A percentile compares a stretch with the other conserved stretches of the same genome.
These are phyloP conservation scores for Potamilus streckersoni DNA, from an alignment of 1,140 invertebrate genomes.

Conservation along the genomic window DNA sequence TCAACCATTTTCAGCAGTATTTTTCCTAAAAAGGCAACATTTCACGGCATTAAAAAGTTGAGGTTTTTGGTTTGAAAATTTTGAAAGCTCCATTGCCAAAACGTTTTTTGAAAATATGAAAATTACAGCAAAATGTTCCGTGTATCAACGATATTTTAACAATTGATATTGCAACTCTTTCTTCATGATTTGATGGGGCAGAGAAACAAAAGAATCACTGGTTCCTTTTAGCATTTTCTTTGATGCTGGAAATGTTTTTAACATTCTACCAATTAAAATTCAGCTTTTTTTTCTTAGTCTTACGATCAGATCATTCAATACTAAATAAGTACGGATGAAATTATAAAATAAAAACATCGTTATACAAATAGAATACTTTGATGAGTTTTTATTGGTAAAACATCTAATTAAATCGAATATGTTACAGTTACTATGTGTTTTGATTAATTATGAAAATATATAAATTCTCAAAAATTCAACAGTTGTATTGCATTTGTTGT, in stretches of 20 bases:
- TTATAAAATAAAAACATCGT: too few relatives aligned
- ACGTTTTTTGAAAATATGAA: conserved; percentile 25
- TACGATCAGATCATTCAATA: background rate
- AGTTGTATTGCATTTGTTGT: too few relatives aligned
- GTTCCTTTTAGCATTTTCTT: conserved; percentile 5
- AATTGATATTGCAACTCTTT: conserved; percentile 16
- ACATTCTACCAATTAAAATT: background rate
- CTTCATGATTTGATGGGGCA: background rate
- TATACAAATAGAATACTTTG: too few relatives aligned
- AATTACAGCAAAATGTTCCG: conserved; percentile 1
- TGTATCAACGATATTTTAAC: conserved; percentile 34
- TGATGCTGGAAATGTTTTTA: background rate
- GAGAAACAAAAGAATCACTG: background rate
- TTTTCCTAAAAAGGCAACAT: conserved; percentile 26
- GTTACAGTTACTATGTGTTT: too few relatives aligned
- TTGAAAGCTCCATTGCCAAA: conserved; percentile 34
- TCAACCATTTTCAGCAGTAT: conserved; percentile 10
- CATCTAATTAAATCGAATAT: too few relatives aligned
- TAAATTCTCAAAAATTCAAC: too few relatives aligned
- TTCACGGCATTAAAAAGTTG: conserved; percentile 12
- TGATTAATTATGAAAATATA: too few relatives aligned
- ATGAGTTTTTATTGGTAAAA: too few relatives aligned
- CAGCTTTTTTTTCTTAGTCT: background rate
- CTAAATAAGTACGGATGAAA: too few relatives aligned
- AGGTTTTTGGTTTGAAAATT: conserved; percentile 39